Evolutionary conservation across 2,888 invertebrate genomes (phyloP), one percentile per base, ranked within the genome.

Genomic region (Nymphalis urticae): DNA sequence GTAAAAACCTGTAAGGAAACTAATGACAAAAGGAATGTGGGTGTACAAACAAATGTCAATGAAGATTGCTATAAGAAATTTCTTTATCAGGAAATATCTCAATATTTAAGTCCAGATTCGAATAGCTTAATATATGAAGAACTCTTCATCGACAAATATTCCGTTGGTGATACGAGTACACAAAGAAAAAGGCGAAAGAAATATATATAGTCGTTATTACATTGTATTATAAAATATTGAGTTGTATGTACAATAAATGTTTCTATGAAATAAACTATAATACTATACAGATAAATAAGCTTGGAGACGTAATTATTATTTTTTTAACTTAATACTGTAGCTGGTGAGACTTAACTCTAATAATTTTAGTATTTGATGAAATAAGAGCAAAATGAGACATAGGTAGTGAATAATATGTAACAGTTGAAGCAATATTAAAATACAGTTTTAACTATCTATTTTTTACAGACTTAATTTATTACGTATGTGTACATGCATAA

Each of bases 71-170:
- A 84, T 65, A 91, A 91, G 73, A 89, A 79, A 72, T 80, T 83
- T 42, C 77, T 92, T 0, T 92, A 84, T 72, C 75, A 84, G 61
- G 88, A 92, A 80, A 85, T 92, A 75, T 90, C 92, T 4, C 79
- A 85, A 72, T 92, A 82, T 80, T 80, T 92, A 66, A 89, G 85
- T 69, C 80, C 86, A 36, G 77, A 80, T 63, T 75, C 84, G 16
- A 91, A 86, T 69, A 89, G 83, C 77, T 75, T 83, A 72, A 66
- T 92, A 58, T 92, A 87, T 79, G 90, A 92, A 79, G 92, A 92
- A 77, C 80, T 92, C 36, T 92, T 92, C 73, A 80, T 90, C 51
- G 84, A 87, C 76, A 84, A 85, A 73, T 84, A 72, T 80, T 72
- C 73, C 53, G 72, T 77, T 51, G 76, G 64, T 42, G 65, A 71